These are phyloP conservation scores for Scolopax rusticola DNA, from an alignment of 2,797 vertebrate species.

Conservation along the genomic window DNA sequence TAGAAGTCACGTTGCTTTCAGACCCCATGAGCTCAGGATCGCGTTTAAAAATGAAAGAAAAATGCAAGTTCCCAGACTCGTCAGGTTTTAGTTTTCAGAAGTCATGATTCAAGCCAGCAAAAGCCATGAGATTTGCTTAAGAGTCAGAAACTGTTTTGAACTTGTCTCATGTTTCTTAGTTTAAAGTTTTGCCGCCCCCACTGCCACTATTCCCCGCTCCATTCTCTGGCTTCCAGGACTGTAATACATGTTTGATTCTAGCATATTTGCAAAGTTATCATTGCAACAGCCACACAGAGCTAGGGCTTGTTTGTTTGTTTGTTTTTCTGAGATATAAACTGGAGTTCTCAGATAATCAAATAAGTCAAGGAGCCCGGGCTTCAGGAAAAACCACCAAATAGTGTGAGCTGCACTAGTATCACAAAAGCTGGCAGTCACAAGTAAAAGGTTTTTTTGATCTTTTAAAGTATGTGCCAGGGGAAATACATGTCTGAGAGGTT, in stretches of 20 bases:
- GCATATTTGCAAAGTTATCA: not conserved
- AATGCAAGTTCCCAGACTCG: fast-evolving
- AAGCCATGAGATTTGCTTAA: not conserved
- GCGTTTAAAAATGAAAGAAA: not conserved
- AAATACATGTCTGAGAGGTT: not conserved
- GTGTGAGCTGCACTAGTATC: not conserved
- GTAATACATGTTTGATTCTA: not conserved
- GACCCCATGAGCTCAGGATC: fast-evolving
- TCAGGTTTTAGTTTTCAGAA: not conserved
- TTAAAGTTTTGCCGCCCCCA: not conserved
- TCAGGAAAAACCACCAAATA: not conserved
- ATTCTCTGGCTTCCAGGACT: not conserved
- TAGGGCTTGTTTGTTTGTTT: not conserved
- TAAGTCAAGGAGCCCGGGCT: fast-evolving
- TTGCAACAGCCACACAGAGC: not conserved
- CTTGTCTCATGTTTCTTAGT: not conserved
- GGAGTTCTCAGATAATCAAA: not conserved
- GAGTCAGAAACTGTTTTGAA: not conserved
- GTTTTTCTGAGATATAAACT: not conserved
- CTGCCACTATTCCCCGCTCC: not conserved
- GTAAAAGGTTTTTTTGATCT: not conserved
- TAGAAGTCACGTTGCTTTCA: fast-evolving
- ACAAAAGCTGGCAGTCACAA: not conserved
- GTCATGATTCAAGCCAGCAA: not conserved
- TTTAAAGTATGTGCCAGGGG: not conserved